Evolutionary conservation across 92 coral and sea anemone genomes (phyloP), one percentile per base, ranked within the genome.

Genomic region (Heliopora coerulea): DNA sequence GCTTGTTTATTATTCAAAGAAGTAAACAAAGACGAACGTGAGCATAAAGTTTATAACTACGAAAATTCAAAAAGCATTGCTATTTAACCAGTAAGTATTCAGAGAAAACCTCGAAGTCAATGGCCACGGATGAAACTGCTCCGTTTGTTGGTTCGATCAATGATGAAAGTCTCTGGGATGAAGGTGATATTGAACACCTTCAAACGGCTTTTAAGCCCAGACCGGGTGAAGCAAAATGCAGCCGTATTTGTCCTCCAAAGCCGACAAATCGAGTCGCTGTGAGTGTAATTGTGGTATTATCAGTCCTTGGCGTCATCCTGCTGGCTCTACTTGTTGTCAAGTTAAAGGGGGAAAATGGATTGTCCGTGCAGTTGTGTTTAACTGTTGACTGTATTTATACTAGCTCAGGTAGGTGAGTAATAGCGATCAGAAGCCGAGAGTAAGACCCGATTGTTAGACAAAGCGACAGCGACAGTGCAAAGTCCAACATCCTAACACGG

Each of bases 111-210:
- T 37, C 42, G 66, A 60, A 25, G 42, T 56, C 11, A 15, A 0
- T 1, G 10, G 10, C 13, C 23, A 65, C 41, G 56, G 27, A 20
- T 3, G 74, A 46, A 49, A 19, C 74, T 2, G 56, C 74, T 6
- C 74, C 74, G 58, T 67, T 67, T 30, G 74, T 67, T 14, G 26
- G 74, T 8, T 33, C 48, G 9, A 37, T 44, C 17, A 49, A 35
- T 25, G 58, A 67, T 1, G 59, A 67, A 13, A 37, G 48, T 3
- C 50, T 67, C 0, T 67, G 74, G 74, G 58, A 44, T n/a, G 20
- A 52, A 24, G 59, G 26, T 67, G 59, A 67, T 11, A 29, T 44
- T 15, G 74, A 67, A 12, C 59, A 28, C 12, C 10, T 49, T 1
- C 9, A 18, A 10, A 8, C 59, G 8, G 21, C 17, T 4, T 48